Base-by-base conservation (phyloP, 1,140 invertebrate species). In the Phymastichus coffea region DNA sequence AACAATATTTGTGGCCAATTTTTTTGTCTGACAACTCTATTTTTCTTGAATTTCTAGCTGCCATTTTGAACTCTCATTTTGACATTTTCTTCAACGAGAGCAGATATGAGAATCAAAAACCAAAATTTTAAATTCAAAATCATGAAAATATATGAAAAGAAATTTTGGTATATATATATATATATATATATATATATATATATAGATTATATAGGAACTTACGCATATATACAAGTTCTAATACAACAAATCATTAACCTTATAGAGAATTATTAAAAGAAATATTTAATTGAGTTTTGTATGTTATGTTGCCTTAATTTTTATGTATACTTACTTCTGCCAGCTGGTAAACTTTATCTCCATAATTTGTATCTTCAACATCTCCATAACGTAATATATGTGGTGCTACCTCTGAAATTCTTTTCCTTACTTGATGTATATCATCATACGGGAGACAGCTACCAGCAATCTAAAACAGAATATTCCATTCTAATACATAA, bases 401-500 rank as follows among this genome's bases (percentile, higher is more conserved):
- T 7, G 97, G 97, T 33, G 94, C 88, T 35, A 99, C 83, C 71
- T 97, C 85, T 57, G 83, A 84, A 58, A 99, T 80, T 54, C 97
- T 86, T 30, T 81, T 74, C 55, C 95, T 84, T n/a, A 99, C 80
- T 73, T 96, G 90, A 57, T 88, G 82, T 55, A 98, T 73, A 56
- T 84, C 90, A 70, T 99, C 95, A 75, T 99, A 99, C 0, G 95
- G 92, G 48, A 99, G 83, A 58, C 86, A 85, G 38, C 82, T 73
- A 43, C 92, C 95, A 19, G 89, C 78, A 66, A 99, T 85, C 87
- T 96, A 83, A 3, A 87, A 72, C 12, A n/a, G n/a, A n/a, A n/a
- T n/a, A n/a, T n/a, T n/a, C n/a, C n/a, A 85, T 83, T 58, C 85
- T 82, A 68, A 0, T n/a, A n/a, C n/a, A n/a, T n/a, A n/a, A n/a